phyloP scores from a whole-genome alignment of 53 echinoderm and acorn worm species.

The Astropecten irregularis region DNA sequence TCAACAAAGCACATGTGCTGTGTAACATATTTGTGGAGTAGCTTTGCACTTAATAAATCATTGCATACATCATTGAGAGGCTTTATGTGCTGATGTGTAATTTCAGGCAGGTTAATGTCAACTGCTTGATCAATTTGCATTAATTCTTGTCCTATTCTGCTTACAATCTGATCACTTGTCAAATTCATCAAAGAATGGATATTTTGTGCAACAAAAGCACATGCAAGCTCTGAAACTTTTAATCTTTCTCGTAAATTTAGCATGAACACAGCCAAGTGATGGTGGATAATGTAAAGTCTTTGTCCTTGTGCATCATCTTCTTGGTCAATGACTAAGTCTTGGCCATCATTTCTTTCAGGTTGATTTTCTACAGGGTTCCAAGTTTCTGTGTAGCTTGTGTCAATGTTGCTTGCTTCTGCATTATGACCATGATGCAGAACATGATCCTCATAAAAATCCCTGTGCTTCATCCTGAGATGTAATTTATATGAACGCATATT shows the following conservation, averaged over 20 bases:
- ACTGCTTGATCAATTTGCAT: background rate
- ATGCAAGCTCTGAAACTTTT: constrained; percentile 7
- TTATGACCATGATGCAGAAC: constrained; percentile 3
- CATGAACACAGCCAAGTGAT: background rate
- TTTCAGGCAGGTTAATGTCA: background rate
- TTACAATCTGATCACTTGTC: constrained; percentile 7
- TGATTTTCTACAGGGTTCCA: background rate
- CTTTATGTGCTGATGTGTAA: background rate
- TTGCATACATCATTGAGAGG: constrained; percentile 6
- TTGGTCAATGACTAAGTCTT: background rate
- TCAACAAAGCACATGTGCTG: background rate
- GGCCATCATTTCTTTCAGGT: constrained; percentile 1
- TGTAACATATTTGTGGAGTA: background rate
- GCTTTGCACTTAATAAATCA: background rate
- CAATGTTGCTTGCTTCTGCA: background rate
- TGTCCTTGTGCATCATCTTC: background rate
- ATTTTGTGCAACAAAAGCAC: constrained; percentile 5
- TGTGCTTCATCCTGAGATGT: constrained; percentile 10
- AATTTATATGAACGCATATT: constrained; percentile 16
- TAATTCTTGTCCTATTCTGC: background rate
- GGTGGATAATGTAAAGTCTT: background rate
- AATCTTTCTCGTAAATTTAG: constrained; percentile 1
- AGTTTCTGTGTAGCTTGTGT: background rate
- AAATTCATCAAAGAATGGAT: constrained; percentile 5
- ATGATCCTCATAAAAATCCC: constrained; percentile 4